phyloP scores from a whole-genome alignment of 1,140 invertebrate species.

The Mamestra configurata region DNA sequence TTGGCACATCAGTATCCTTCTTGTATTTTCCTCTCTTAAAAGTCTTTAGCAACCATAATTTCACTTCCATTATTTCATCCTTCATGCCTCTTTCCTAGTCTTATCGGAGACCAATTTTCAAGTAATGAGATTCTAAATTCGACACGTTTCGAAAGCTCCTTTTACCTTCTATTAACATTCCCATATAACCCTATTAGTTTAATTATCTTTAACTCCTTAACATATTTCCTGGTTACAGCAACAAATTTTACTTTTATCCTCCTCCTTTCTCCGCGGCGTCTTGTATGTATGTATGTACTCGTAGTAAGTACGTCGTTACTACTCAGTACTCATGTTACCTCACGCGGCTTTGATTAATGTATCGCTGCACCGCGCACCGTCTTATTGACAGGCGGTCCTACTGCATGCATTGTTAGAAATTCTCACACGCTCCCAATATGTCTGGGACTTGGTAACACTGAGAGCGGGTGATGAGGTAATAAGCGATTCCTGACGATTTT shows the following conservation, averaged over 20 bases:
- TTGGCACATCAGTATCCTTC: no score
- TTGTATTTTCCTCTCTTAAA: no score
- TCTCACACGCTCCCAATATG: constrained; percentile 43
- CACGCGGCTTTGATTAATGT: constrained; percentile 42
- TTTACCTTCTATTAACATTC: neutral
- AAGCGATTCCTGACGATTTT: no score
- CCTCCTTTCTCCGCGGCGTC: constrained; percentile 12
- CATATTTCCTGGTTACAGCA: neutral
- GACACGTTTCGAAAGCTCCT: no score
- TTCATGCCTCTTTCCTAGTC: no score
- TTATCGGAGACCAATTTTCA: no score
- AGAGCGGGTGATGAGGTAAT: neutral
- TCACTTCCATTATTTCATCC: no score
- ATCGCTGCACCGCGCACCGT: constrained; percentile 9
- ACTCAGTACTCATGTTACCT: constrained; percentile 3
- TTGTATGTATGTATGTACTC: no score
- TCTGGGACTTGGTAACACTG: neutral
- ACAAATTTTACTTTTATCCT: constrained; percentile 20
- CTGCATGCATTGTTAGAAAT: constrained; percentile 47
- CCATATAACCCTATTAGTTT: neutral
- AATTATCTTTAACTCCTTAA: neutral
- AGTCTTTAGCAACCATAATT: no score
- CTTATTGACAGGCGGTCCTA: constrained; percentile 36
- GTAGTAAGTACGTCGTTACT: no score
- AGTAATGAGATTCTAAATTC: neutral